Percentiles rank a stretch among this genome's conserved stretches.
phyloP scores from a whole-genome alignment of 1,140 invertebrate genomes.

The Rhagoletis zephyria region DNA sequence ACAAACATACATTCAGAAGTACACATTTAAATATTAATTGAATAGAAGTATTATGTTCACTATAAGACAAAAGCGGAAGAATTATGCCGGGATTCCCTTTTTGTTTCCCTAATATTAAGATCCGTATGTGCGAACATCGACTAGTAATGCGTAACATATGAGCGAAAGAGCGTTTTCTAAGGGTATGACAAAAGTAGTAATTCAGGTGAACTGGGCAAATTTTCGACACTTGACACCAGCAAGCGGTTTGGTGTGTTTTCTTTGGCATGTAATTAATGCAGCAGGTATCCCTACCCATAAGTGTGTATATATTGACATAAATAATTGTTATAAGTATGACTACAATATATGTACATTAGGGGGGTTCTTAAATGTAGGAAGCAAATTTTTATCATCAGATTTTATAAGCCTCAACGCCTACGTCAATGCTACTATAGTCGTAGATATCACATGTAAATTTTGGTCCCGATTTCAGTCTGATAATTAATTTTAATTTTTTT shows the following conservation, averaged over 20 bases:
- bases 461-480: too few relatives aligned
- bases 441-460: too few relatives aligned
- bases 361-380: too few relatives aligned
- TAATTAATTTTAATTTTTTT: too few relatives aligned
- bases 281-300: too few relatives aligned
- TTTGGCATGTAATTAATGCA: background rate
- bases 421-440: too few relatives aligned
- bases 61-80: background rate
- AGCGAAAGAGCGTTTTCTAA: background rate
- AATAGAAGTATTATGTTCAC: background rate
- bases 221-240: background rate
- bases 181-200: background rate
- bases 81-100: background rate
- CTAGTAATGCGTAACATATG: background rate
- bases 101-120: background rate
- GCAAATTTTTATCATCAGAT: too few relatives aligned
- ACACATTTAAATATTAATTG: background rate
- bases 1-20: background rate
- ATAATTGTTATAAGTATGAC: too few relatives aligned
- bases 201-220: constrained; percentile 3
- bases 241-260: background rate
- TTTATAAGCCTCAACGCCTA: too few relatives aligned
- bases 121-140: background rate
- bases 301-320: too few relatives aligned
- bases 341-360: too few relatives aligned